phyloP scores from a whole-genome alignment of 2,888 invertebrate genomes.

The Linnaemya vulpina region DNA sequence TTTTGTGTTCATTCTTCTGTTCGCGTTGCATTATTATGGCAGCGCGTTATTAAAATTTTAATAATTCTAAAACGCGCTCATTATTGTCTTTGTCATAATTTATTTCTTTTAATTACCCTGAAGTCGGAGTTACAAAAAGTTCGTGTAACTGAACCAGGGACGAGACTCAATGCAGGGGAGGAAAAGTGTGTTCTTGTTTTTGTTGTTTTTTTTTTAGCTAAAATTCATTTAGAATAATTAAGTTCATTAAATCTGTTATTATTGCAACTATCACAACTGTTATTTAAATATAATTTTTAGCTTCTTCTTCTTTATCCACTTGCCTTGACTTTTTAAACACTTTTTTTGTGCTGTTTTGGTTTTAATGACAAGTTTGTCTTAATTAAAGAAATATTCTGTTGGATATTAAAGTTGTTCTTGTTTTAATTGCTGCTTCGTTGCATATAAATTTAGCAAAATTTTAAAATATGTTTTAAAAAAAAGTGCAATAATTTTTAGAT shows the following conservation, averaged over 20 bases:
- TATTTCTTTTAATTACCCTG: neutral
- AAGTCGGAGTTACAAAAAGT: neutral
- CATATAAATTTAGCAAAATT: too few relatives aligned
- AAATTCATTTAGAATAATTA: slow-evolving; percentile 27
- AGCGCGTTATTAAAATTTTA: slow-evolving; percentile 16
- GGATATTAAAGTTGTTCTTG: too few relatives aligned
- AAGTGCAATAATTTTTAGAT: too few relatives aligned
- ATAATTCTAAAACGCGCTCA: slow-evolving; percentile 12
- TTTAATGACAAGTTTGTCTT: slow-evolving; percentile 23
- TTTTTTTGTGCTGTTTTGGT: neutral
- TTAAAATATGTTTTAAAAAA: neutral
- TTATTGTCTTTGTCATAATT: slow-evolving; percentile 28
- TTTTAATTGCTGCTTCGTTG: too few relatives aligned
- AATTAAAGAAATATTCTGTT: slow-evolving; percentile 6
- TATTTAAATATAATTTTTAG: neutral
- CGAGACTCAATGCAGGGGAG: neutral
- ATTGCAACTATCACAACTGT: slow-evolving; percentile 20
- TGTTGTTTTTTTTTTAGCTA: neutral
- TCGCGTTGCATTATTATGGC: neutral
- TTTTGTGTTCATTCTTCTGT: neutral
- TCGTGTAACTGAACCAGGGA: too few relatives aligned
- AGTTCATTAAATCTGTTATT: slow-evolving; percentile 40
- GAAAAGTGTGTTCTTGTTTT: too few relatives aligned
- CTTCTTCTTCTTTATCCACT: neutral
- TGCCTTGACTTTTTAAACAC: neutral